Percentiles rank a stretch among this genome's conserved stretches.
Conservation (phyloP, 2,797 vertebrate species). For the Phoebastria nigripes region DNA sequence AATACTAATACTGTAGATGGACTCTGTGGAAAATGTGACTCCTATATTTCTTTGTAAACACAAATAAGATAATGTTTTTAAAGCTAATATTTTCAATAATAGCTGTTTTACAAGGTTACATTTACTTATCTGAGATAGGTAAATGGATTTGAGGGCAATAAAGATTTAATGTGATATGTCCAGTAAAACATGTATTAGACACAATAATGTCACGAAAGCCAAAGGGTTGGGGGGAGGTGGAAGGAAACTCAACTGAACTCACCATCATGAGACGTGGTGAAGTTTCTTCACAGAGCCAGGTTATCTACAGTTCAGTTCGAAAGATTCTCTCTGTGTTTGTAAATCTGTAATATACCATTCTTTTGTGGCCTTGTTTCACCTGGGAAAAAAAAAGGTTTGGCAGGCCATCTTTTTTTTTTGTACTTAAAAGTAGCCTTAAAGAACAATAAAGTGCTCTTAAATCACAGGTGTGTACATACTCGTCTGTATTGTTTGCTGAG, state of each 20-base stretch:
- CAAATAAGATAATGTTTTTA: conserved; percentile 58
- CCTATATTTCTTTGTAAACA: conserved; percentile 67
- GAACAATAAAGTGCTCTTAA: conserved; percentile 99
- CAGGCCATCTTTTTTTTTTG: conserved; percentile 95
- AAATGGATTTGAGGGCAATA: conserved; percentile 62
- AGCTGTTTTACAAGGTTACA: conserved; percentile 63
- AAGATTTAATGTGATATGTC: conserved; percentile 25
- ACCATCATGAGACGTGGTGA: conserved; percentile 12
- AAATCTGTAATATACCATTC: conserved; percentile 89
- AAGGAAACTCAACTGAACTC: conserved; percentile 45
- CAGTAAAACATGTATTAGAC: not conserved
- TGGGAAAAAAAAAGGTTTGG: conserved; percentile 88
- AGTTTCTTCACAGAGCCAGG: conserved; percentile 64
- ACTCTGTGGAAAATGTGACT: conserved; percentile 77
- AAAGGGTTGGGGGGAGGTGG: conserved; percentile 55
- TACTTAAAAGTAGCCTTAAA: conserved; percentile 99
- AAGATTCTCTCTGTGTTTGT: conserved; percentile 77
- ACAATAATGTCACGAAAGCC: conserved; percentile 11
- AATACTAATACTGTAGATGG: conserved; percentile 74
- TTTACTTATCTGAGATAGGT: conserved; percentile 90
- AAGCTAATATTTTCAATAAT: conserved; percentile 62
- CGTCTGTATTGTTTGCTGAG: not conserved
- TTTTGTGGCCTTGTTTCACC: conserved; percentile 92
- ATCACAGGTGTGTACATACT: conserved; percentile 67
- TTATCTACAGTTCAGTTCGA: conserved; percentile 62